Conservation (phyloP, 2,113 vertebrate genomes). For the Ahaetulla prasina region DNA sequence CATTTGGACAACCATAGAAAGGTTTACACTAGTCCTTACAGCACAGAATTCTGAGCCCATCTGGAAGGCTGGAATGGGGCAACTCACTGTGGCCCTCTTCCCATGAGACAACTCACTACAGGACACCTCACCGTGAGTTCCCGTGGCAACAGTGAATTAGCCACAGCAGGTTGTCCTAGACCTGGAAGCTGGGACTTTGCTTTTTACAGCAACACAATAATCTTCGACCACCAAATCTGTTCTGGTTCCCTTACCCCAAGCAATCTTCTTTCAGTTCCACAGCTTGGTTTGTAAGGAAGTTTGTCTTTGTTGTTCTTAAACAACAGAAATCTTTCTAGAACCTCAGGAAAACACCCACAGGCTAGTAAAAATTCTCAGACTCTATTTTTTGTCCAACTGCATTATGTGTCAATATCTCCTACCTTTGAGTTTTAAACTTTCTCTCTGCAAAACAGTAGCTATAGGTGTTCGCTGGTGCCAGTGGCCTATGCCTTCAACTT, state of each 20-base stretch:
- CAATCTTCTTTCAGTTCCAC: neutral
- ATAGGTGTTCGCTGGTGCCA: slow-evolving; percentile 76
- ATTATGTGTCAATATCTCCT: slow-evolving; percentile 5
- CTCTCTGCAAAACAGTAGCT: slow-evolving; percentile 60
- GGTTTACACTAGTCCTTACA: neutral
- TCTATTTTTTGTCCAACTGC: neutral
- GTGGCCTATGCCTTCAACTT: slow-evolving; percentile 76
- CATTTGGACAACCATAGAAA: neutral
- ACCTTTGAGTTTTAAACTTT: slow-evolving; percentile 65
- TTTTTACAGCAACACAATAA: neutral
- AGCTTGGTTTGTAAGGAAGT: neutral
- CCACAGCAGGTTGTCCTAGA: neutral
- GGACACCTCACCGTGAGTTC: neutral
- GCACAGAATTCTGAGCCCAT: neutral
- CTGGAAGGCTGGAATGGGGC: neutral
- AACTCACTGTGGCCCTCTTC: neutral
- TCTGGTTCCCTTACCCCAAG: neutral
- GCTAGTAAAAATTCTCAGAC: neutral
- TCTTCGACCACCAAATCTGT: neutral
- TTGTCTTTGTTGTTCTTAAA: neutral
- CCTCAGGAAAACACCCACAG: neutral
- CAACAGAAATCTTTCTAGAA: neutral
- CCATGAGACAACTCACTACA: neutral
- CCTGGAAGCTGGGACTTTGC: neutral
- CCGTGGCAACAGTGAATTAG: neutral